Conservation (phyloP, 2,888 invertebrate genomes). For the Elmis aenea region DNA sequence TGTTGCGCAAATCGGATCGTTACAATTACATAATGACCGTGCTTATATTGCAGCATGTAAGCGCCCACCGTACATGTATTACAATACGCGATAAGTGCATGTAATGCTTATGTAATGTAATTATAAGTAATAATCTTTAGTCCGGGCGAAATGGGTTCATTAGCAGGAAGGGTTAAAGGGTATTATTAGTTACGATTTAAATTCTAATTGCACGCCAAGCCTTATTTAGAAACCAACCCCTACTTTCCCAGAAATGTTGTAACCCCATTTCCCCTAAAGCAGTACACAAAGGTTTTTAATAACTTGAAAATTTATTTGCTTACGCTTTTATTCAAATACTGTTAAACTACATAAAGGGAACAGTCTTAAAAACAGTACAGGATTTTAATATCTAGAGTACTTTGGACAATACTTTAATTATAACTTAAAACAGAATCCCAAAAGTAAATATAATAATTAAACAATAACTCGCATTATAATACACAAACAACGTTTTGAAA, state of each 20-base stretch:
- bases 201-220: slow-evolving; percentile 15
- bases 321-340: background rate
- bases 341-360: background rate
- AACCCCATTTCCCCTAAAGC: slow-evolving; percentile 8
- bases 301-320: slow-evolving; percentile 13
- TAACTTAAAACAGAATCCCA: no score
- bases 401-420: no score
- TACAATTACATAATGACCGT: no score
- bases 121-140: slow-evolving; percentile 7
- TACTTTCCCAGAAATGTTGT: slow-evolving; percentile 10
- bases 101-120: no score
- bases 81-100: no score
- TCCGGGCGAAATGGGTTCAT: slow-evolving; percentile 10
- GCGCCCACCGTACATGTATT: no score
- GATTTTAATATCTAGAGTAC: no score
- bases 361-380: slow-evolving; percentile 3
- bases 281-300: slow-evolving; percentile 13
- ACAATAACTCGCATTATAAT: no score
- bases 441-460: no score
- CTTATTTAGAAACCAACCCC: slow-evolving; percentile 15
- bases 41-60: no score
- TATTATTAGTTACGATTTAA: slow-evolving; percentile 18
- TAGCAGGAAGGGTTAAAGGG: slow-evolving; percentile 14
- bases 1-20: no score
- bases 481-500: no score